Percentiles rank a stretch among this genome's conserved stretches.
Evolutionary conservation across 2,797 vertebrate species (phyloP).

Genomic region (Melanotaenia maccullochi): DNA sequence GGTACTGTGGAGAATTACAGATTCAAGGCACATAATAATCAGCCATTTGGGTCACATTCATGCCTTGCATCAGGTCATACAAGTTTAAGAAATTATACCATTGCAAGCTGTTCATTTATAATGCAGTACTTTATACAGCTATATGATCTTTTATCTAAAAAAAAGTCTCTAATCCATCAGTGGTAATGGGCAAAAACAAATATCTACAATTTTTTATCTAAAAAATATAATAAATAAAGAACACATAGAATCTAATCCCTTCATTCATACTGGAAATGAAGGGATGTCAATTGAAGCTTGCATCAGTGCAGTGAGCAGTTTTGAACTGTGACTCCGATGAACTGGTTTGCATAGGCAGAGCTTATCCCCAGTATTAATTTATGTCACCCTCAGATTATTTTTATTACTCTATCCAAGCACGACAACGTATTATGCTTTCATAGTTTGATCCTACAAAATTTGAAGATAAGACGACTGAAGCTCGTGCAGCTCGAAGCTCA

Average conservation of each 20-base stretch:
- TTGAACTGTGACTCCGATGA: too few species aligned
- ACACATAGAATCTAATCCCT: not conserved
- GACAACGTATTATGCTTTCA: conserved; percentile 19
- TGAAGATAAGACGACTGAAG: not conserved
- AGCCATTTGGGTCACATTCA: too few species aligned
- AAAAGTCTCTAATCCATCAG: not conserved
- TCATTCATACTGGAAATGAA: not conserved
- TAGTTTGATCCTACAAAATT: conserved; percentile 46
- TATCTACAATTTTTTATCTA: not conserved
- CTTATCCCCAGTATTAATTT: not conserved
- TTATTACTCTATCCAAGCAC: conserved; percentile 12
- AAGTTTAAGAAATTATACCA: too few species aligned
- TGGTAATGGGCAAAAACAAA: not conserved
- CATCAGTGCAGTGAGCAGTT: not conserved
- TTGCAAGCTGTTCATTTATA: too few species aligned
- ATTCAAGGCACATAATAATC: too few species aligned
- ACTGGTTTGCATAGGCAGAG: too few species aligned
- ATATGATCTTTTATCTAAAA: too few species aligned
- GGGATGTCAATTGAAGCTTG: not conserved
- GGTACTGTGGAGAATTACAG: too few species aligned
- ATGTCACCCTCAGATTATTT: not conserved
- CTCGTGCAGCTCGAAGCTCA: conserved; percentile 18
- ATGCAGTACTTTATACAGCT: too few species aligned
- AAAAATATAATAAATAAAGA: not conserved
- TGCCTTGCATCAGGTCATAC: too few species aligned